phyloP scores from a whole-genome alignment of 1,140 invertebrate species.

The Asobara japonica region DNA sequence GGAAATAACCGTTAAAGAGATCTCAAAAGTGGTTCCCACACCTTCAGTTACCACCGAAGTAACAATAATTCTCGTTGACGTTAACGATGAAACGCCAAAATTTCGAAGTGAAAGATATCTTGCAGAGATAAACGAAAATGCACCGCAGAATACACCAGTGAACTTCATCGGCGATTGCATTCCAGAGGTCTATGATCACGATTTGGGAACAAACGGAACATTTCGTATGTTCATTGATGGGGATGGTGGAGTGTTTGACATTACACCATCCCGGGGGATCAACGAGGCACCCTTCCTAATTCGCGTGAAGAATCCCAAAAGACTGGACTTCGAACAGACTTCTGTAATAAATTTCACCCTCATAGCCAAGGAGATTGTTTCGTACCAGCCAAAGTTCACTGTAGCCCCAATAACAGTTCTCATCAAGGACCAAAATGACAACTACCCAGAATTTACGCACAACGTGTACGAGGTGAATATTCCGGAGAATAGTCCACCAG shows the following conservation, averaged over 20 bases:
- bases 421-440: constrained; percentile 93
- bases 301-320: constrained; percentile 83
- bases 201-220: constrained; percentile 93
- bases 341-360: constrained; percentile 86
- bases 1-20: constrained; percentile 77
- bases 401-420: constrained; percentile 85
- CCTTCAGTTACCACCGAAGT: constrained; percentile 88
- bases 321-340: constrained; percentile 86
- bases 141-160: constrained; percentile 88
- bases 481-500: constrained; percentile 84
- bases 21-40: constrained; percentile 71
- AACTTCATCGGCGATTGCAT: constrained; percentile 83
- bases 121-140: constrained; percentile 92
- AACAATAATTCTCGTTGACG: constrained; percentile 91
- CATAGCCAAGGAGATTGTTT: constrained; percentile 84
- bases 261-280: constrained; percentile 86
- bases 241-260: constrained; percentile 86
- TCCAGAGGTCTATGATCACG: constrained; percentile 91
- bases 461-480: constrained; percentile 81
- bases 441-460: constrained; percentile 88
- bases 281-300: constrained; percentile 94
- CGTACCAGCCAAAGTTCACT: constrained; percentile 78
- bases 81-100: constrained; percentile 92
- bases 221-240: constrained; percentile 85
- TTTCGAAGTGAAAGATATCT: constrained; percentile 83